Evolutionary conservation across 2,113 vertebrate species (phyloP).

Genomic region (Myrmophylax atrothorax): DNA sequence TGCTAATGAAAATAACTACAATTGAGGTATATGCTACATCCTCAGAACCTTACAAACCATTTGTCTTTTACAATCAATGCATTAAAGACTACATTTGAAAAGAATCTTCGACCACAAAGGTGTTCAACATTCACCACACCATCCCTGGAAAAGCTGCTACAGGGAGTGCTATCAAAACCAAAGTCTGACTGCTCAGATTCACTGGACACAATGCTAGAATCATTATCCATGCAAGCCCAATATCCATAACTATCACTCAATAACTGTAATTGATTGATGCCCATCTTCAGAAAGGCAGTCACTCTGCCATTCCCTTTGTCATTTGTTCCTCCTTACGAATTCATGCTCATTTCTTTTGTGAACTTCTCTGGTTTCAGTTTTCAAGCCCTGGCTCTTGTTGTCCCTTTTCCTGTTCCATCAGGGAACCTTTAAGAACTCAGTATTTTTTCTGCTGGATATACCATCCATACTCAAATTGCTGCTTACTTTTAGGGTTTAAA

Average conservation of each 20-base stretch:
- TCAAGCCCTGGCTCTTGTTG: not conserved
- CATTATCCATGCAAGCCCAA: not conserved
- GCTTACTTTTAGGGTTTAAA: not conserved
- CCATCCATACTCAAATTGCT: not conserved
- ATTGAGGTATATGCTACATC: fast-evolving
- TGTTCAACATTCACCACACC: not conserved
- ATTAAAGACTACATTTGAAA: not conserved
- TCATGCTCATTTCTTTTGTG: not conserved
- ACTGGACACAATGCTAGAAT: not conserved
- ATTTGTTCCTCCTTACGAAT: not conserved
- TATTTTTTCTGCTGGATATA: not conserved
- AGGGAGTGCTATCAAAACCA: not conserved
- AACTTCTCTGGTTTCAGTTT: not conserved
- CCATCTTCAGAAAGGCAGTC: not conserved
- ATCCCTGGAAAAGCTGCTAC: not conserved
- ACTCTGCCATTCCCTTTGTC: not conserved
- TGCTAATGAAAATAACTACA: not conserved
- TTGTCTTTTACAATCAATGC: not conserved
- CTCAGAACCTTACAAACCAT: not conserved
- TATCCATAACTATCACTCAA: not conserved
- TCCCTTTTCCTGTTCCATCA: not conserved
- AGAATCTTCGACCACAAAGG: not conserved
- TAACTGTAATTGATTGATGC: not conserved
- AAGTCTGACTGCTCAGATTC: not conserved
- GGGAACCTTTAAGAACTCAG: not conserved